Evolutionary conservation across 1,140 invertebrate genomes (phyloP).

Genomic region (Myzus persicae): DNA sequence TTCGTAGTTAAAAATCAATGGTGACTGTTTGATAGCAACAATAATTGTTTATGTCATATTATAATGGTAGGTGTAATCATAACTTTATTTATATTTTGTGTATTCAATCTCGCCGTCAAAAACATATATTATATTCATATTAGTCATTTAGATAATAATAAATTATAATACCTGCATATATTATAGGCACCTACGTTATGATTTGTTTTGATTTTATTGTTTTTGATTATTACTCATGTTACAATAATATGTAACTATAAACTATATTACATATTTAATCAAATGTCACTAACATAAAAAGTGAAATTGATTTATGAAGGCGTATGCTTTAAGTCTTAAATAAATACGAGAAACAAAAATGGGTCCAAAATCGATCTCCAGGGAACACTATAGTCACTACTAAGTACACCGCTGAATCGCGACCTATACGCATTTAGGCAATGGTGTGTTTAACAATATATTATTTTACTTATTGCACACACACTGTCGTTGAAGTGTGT

Average conservation of each 20-base stretch:
- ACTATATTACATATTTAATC: background rate
- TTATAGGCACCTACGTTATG: background rate
- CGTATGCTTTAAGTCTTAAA: slow-evolving; percentile 8
- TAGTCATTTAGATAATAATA: background rate
- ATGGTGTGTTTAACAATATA: background rate
- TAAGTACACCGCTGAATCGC: background rate
- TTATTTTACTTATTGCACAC: background rate
- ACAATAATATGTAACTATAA: background rate
- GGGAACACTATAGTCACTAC: background rate
- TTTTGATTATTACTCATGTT: background rate
- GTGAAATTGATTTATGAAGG: background rate
- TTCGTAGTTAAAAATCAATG: background rate
- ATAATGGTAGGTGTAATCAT: background rate
- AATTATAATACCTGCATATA: background rate
- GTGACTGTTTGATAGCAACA: background rate
- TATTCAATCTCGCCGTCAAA: background rate
- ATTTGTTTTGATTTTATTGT: background rate
- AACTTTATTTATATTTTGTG: background rate
- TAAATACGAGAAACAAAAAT: slow-evolving; percentile 18
- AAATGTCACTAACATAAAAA: slow-evolving; percentile 14
- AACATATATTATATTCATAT: background rate
- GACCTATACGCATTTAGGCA: background rate
- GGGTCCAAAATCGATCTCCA: background rate
- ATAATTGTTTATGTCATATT: background rate
- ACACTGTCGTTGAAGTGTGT: background rate